Evolutionary conservation across 2,888 invertebrate species (phyloP).

Genomic region (Dynastes tityus): DNA sequence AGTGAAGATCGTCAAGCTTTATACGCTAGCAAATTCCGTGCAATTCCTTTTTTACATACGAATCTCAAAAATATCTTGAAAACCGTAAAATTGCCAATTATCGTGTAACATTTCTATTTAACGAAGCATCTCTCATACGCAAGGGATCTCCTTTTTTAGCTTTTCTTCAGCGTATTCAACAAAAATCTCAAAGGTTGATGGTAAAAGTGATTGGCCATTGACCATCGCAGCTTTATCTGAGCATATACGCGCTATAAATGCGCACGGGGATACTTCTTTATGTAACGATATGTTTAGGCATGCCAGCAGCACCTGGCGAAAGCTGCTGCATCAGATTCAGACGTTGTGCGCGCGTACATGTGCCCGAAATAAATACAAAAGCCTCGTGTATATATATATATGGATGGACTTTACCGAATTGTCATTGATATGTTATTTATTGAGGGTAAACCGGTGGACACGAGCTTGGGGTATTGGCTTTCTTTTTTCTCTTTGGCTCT

Average conservation of each 20-base stretch:
- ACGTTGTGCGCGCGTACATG: slow-evolving; percentile 56
- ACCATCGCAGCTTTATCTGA: slow-evolving; percentile 1
- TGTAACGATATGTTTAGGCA: slow-evolving; percentile 23
- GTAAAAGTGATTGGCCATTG: background rate
- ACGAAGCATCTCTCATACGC: background rate
- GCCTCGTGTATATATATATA: slow-evolving; percentile 55
- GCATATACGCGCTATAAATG: background rate
- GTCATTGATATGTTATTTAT: slow-evolving; percentile 71
- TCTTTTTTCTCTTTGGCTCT: slow-evolving; percentile 26
- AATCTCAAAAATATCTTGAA: slow-evolving; percentile 39
- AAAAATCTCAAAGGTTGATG: background rate
- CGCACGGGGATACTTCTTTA: slow-evolving; percentile 31
- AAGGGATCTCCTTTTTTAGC: slow-evolving; percentile 16
- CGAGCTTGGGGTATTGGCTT: slow-evolving; percentile 52
- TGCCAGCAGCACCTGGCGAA: slow-evolving; percentile 59
- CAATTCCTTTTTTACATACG: background rate
- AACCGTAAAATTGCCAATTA: slow-evolving; percentile 51
- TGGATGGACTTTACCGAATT: slow-evolving; percentile 64
- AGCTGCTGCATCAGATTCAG: slow-evolving; percentile 55
- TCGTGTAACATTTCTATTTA: slow-evolving; percentile 35
- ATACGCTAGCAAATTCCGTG: background rate
- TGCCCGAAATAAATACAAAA: slow-evolving; percentile 61
- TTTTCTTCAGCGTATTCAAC: background rate
- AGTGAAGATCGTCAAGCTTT: too few species aligned
- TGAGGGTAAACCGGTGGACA: slow-evolving; percentile 60